Base-by-base conservation (phyloP, 2,113 vertebrate genomes). In the Brachirus orientalis region DNA sequence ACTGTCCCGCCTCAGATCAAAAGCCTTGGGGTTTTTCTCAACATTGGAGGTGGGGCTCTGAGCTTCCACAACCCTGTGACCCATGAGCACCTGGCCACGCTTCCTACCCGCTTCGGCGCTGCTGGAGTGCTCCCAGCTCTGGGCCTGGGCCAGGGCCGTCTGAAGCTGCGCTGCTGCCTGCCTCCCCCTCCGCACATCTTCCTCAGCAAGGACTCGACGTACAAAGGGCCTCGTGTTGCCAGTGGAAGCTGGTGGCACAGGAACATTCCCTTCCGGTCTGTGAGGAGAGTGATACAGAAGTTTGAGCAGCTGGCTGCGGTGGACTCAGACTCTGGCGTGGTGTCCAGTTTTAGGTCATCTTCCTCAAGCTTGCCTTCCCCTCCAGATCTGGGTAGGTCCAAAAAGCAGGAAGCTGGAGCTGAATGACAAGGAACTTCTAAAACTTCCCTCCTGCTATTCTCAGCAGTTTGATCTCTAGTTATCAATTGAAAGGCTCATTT, bases 51-150 rank as follows among this genome's bases (percentile, higher is more conserved):
- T 0, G 84, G 87, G 0, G 62, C 51, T 0, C 63, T 92, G 40
- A 92, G 89, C 52, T 92, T 93, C 80, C 77, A 91, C 82, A 93
- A 92, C 69, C 38, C 88, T 10, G 43, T 93, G 62, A 90, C 90
- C 52, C 88, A 86, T 46, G 92, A 93, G 72, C 90, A 91, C 57
- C 75, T 92, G 0, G 73, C 74, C 36, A 88, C 89, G 0, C 66
- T 93, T 20, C 90, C 92, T 0, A 88, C 92, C 1, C 45, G 43
- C 58, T 93, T 93, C 22, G n/a, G 58, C 57, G 28, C 53, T 1
- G 63, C 48, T 0, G 86, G 81, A 3, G 88, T 90, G 7, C 50
- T 71, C n/a, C 90, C 90, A 0, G 86, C 89, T 6, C 48, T 93
- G 55, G 66, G 87, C 1, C 53, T 92, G 41, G 88, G 86, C 6